phyloP scores from a whole-genome alignment of 2,113 vertebrate species.

The Seriola rivoliana region DNA sequence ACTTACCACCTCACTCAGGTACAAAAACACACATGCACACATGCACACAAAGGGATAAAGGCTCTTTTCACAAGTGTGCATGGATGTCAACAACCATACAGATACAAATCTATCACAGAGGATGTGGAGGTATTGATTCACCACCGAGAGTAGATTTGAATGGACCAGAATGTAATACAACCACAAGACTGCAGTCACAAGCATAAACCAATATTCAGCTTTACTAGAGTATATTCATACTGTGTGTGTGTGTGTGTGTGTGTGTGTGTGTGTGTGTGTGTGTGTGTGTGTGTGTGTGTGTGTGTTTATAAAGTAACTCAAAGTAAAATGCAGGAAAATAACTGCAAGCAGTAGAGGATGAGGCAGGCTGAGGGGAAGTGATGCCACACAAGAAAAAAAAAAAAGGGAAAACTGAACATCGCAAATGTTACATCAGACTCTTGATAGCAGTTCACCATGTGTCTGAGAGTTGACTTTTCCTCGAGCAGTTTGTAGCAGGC shows the following conservation, averaged over 20 bases:
- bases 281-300: neutral
- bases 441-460: neutral
- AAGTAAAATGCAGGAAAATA: neutral
- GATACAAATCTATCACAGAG: neutral
- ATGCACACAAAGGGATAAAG: neutral
- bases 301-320: neutral
- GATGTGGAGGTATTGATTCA: neutral
- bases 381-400: conserved; percentile 11
- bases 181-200: neutral
- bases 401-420: conserved; percentile 3
- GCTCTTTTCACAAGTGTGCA: neutral
- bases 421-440: conserved; percentile 1
- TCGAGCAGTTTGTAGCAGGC: neutral
- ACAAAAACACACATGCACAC: conserved; percentile 28
- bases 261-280: neutral
- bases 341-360: conserved; percentile 3
- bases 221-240: neutral
- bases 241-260: neutral
- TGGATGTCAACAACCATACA: neutral
- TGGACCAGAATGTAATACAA: neutral
- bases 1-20: conserved; percentile 90
- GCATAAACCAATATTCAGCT: neutral
- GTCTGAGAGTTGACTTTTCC: neutral
- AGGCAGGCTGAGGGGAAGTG: neutral
- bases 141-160: neutral